A percentile compares a stretch with the other conserved stretches of the same genome.
phyloP scores from a whole-genome alignment of 2,888 invertebrate genomes.

The Resseliella maxima region DNA sequence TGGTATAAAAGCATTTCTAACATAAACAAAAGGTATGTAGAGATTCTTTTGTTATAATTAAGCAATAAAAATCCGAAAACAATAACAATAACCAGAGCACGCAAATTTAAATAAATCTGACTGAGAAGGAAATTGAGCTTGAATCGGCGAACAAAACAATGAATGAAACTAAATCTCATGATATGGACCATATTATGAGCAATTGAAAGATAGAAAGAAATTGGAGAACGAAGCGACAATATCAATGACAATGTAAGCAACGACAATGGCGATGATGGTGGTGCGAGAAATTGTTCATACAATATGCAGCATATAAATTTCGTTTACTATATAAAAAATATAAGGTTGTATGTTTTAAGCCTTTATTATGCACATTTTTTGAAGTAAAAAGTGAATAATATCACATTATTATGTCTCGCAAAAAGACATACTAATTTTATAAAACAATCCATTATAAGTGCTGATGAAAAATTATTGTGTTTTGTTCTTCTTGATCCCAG shows the following conservation, averaged over 20 bases:
- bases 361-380: slow-evolving; percentile 42
- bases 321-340: not conserved
- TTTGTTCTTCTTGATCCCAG: slow-evolving; percentile 1
- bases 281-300: not conserved
- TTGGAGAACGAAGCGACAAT: not conserved
- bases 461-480: slow-evolving; percentile 51
- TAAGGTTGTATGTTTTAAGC: slow-evolving; percentile 35
- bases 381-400: slow-evolving; percentile 43
- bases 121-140: slow-evolving; percentile 4
- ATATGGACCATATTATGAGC: not conserved
- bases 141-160: not conserved
- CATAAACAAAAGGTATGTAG: slow-evolving; percentile 43
- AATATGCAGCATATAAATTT: no score
- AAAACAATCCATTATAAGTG: slow-evolving; percentile 24
- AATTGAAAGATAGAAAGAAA: not conserved
- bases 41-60: slow-evolving; percentile 4
- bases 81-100: slow-evolving; percentile 42
- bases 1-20: slow-evolving; percentile 32
- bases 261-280: not conserved
- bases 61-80: slow-evolving; percentile 29
- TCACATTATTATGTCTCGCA: slow-evolving; percentile 42
- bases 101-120: slow-evolving; percentile 51
- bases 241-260: not conserved
- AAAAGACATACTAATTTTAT: slow-evolving; percentile 45
- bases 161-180: slow-evolving; percentile 22